Percentiles rank a stretch among this genome's conserved stretches.
These are phyloP conservation scores for Rhagoletis pomonella DNA, from an alignment of 1,140 invertebrate species.

Conservation along the genomic window DNA sequence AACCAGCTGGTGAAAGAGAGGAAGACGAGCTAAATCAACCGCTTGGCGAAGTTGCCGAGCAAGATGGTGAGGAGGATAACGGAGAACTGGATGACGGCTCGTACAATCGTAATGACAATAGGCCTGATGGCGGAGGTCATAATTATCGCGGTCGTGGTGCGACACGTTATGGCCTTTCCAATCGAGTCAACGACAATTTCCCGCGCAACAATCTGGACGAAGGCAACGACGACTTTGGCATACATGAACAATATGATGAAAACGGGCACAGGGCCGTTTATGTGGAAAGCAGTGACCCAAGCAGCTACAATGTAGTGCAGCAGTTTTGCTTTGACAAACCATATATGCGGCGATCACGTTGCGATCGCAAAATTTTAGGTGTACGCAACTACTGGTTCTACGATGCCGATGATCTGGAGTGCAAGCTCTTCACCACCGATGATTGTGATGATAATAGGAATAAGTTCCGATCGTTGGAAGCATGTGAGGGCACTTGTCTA, in stretches of 20 bases:
- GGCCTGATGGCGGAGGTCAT: too few relatives aligned
- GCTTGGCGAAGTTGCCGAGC: not conserved
- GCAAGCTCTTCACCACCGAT: conserved; percentile 69
- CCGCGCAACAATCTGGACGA: not conserved
- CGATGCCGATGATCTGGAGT: conserved; percentile 66
- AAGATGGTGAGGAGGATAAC: too few relatives aligned
- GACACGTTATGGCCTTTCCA: not conserved
- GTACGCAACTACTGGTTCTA: conserved; percentile 69
- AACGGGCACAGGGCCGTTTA: conserved; percentile 37
- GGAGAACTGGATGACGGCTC: too few relatives aligned
- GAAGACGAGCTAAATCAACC: not conserved
- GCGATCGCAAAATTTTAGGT: conserved; percentile 61
- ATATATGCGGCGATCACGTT: conserved; percentile 58
- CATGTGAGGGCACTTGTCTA: conserved; percentile 65
- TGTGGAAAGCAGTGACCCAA: conserved; percentile 52
- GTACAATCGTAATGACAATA: not conserved
- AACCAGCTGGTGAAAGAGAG: not conserved
- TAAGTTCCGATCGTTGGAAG: conserved; percentile 64
- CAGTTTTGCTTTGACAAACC: conserved; percentile 68
- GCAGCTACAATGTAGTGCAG: conserved; percentile 64
- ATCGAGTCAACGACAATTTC: not conserved
- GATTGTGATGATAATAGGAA: conserved; percentile 69
- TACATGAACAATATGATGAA: conserved; percentile 50
- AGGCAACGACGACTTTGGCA: not conserved
- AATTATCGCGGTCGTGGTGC: not conserved